A percentile compares a stretch with the other conserved stretches of the same genome.
These are phyloP conservation scores for Mesorhabditis spiculigera DNA, from an alignment of 2,888 invertebrate genomes.

Conservation along the genomic window DNA sequence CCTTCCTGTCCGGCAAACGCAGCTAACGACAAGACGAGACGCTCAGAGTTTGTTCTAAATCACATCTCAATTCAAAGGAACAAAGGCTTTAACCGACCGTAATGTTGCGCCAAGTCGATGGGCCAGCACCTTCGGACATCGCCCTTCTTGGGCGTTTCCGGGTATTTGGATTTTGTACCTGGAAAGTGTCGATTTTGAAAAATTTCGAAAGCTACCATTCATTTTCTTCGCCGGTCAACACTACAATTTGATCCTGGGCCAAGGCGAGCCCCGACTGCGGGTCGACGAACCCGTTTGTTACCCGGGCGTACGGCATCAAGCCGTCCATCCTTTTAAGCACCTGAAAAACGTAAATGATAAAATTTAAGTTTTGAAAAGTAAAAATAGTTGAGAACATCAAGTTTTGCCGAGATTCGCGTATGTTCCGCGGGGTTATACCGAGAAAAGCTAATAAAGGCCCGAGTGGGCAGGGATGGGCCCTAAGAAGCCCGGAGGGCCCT, in stretches of 20 bases:
- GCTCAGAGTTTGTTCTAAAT: constrained; percentile 11
- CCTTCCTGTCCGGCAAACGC: constrained; percentile 14
- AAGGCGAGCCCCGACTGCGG: constrained; percentile 14
- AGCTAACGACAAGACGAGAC: constrained; percentile 15
- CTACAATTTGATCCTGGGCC: constrained; percentile 20
- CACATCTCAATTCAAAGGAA: not conserved
- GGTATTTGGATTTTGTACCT: constrained; percentile 18
- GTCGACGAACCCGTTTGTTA: constrained; percentile 17
- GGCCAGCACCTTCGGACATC: constrained; percentile 13
- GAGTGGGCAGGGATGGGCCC: too few species aligned
- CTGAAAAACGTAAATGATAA: too few species aligned
- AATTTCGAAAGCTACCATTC: constrained; percentile 14
- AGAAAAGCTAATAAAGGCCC: too few species aligned
- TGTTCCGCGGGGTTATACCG: too few species aligned
- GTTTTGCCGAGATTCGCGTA: too few species aligned
- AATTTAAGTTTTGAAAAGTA: too few species aligned
- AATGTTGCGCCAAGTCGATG: not conserved
- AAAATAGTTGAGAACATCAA: too few species aligned
- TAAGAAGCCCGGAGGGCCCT: too few species aligned
- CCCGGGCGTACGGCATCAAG: constrained; percentile 14
- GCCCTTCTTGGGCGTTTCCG: constrained; percentile 12
- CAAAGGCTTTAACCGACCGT: too few species aligned
- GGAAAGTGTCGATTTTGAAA: not conserved
- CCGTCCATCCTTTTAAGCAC: too few species aligned
- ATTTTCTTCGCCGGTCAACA: constrained; percentile 11